Conservation (phyloP, 2,888 invertebrate species). For the Criorhina ranunculi region DNA sequence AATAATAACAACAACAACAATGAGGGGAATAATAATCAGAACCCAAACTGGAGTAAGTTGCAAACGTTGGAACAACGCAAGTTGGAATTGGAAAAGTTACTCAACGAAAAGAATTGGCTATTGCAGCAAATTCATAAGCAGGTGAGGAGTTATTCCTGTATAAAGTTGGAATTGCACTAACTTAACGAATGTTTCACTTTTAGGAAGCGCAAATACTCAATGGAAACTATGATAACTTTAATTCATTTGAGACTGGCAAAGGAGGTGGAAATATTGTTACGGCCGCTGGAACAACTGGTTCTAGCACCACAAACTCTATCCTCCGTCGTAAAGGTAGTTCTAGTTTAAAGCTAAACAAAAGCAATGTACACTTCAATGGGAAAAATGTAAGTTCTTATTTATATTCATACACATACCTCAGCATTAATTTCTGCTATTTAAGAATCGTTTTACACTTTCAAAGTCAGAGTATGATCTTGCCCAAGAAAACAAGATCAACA, state of each 20-base stretch:
- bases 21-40: constrained; percentile 58
- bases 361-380: constrained; percentile 56
- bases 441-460: constrained; percentile 67
- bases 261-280: neutral
- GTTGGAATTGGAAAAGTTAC: constrained; percentile 81
- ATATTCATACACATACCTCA: neutral
- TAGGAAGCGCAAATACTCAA: constrained; percentile 83
- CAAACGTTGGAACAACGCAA: constrained; percentile 83
- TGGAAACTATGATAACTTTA: constrained; percentile 82
- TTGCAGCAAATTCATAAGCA: constrained; percentile 83
- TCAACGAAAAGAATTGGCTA: constrained; percentile 83
- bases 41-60: constrained; percentile 71
- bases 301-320: constrained; percentile 71
- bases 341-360: constrained; percentile 75
- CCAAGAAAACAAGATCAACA: constrained; percentile 79
- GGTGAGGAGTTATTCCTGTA: too few species aligned
- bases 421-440: neutral
- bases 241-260: constrained; percentile 80
- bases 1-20: constrained; percentile 78
- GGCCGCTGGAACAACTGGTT: neutral
- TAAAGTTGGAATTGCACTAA: too few species aligned
- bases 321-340: constrained; percentile 80
- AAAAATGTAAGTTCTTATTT: constrained; percentile 47
- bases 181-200: neutral
- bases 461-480: constrained; percentile 78